Conservation (phyloP, 30 jellyfish, hydroid and myxozoan genomes). For the Morbakka virulenta region DNA sequence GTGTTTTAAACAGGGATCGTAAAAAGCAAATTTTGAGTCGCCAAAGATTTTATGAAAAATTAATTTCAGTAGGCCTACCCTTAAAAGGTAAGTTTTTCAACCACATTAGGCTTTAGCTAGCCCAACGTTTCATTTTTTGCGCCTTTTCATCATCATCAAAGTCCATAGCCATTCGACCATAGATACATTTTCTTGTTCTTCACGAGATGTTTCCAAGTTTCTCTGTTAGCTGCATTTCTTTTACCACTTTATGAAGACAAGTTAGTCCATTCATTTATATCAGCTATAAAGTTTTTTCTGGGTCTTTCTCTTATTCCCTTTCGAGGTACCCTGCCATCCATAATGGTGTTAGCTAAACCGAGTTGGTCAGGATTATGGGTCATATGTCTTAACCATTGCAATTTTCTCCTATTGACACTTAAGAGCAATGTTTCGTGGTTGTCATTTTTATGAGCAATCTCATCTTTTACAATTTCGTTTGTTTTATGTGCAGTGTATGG, state of each 20-base stretch:
- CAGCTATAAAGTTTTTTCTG: not conserved
- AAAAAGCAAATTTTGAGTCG: too few relatives aligned
- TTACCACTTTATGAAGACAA: not conserved
- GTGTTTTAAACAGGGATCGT: too few relatives aligned
- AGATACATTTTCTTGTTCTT: not conserved
- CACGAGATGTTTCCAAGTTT: not conserved
- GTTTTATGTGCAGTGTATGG: not conserved
- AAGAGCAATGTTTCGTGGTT: not conserved
- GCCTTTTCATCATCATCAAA: not conserved
- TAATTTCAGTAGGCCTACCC: too few relatives aligned
- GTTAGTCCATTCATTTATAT: not conserved
- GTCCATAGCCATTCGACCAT: not conserved
- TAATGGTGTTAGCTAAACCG: not conserved
- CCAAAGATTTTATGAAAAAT: too few relatives aligned
- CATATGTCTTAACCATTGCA: not conserved
- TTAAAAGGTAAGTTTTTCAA: too few relatives aligned
- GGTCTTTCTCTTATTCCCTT: not conserved
- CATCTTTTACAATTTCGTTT: not conserved
- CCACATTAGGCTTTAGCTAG: too few relatives aligned
- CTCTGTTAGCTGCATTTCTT: not conserved
- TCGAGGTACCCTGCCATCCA: not conserved
- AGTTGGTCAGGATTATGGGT: not conserved
- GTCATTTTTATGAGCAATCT: not conserved
- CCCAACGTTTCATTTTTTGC: too few relatives aligned
- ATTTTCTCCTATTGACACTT: not conserved